These are phyloP conservation scores for Catostylus mosaicus DNA, from an alignment of 30 jellyfish, hydroid and myxozoan genomes.

Conservation along the genomic window DNA sequence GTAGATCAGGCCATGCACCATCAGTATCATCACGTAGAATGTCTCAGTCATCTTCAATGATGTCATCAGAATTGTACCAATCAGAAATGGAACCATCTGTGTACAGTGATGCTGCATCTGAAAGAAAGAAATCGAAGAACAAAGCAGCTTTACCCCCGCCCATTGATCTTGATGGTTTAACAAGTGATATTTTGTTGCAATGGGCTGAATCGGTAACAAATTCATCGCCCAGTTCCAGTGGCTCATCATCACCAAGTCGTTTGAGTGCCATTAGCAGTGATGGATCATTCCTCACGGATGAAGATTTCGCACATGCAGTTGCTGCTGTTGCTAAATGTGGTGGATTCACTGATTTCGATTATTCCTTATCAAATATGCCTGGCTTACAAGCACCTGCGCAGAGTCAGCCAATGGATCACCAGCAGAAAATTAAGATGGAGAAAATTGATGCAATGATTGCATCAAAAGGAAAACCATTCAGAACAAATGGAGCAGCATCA, in stretches of 20 bases:
- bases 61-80: slow-evolving; percentile 98
- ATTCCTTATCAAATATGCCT: slow-evolving; percentile 90
- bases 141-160: slow-evolving; percentile 97
- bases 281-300: slow-evolving; percentile 97
- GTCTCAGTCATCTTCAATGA: slow-evolving; percentile 98
- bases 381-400: slow-evolving; percentile 78
- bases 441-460: slow-evolving; percentile 95
- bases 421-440: slow-evolving; percentile 79
- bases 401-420: slow-evolving; percentile 66
- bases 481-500: slow-evolving; percentile 61
- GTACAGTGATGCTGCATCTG: slow-evolving; percentile 93
- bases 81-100: slow-evolving; percentile 99
- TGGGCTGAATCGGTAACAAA: slow-evolving; percentile 99
- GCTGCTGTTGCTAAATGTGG: slow-evolving; percentile 99
- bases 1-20: slow-evolving; percentile 85
- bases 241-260: slow-evolving; percentile 98
- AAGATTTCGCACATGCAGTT: slow-evolving; percentile 99
- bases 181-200: slow-evolving; percentile 95
- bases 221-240: slow-evolving; percentile 99
- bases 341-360: slow-evolving; percentile 97
- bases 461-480: slow-evolving; percentile 62
- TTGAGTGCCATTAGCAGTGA: slow-evolving; percentile 95
- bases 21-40: slow-evolving; percentile 90
- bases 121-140: slow-evolving; percentile 72
- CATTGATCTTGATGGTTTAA: slow-evolving; percentile 90